Conservation (phyloP, 2,888 invertebrate genomes). For the Stenolophus ochropezus region DNA sequence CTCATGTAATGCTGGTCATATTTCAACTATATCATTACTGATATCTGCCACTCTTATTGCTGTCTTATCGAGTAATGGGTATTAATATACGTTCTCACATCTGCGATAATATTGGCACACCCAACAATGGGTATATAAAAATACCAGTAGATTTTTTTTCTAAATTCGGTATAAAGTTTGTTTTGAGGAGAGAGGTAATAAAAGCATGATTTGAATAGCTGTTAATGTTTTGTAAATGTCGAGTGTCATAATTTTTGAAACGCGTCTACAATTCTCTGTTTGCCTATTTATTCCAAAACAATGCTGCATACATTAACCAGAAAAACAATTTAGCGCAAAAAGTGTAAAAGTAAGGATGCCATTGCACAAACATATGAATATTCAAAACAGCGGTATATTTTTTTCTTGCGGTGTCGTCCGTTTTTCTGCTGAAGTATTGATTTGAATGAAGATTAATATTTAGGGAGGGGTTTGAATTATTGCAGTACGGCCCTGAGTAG, state of each 20-base stretch:
- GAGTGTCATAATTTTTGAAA: not conserved
- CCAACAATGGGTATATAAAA: no score
- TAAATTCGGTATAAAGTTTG: no score
- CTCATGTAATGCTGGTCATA: no score
- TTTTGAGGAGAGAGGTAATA: no score
- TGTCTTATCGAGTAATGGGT: no score
- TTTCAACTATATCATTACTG: no score
- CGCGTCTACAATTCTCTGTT: not conserved
- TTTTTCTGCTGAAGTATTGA: slow-evolving; percentile 30
- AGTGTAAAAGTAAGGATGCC: not conserved
- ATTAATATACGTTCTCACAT: no score
- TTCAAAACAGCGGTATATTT: not conserved
- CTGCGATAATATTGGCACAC: no score
- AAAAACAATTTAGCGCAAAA: not conserved
- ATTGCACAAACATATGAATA: not conserved
- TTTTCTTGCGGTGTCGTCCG: not conserved
- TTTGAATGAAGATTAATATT: slow-evolving; percentile 28
- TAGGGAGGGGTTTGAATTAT: slow-evolving; percentile 18
- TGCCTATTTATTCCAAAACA: not conserved
- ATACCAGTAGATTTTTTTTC: no score
- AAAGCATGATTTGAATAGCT: not conserved
- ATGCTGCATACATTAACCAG: not conserved
- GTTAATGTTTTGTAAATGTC: not conserved
- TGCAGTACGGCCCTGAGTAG: not conserved
- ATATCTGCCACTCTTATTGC: no score